Base-by-base conservation (phyloP, 1,140 invertebrate genomes). In the Dinothrombium tinctorium region DNA sequence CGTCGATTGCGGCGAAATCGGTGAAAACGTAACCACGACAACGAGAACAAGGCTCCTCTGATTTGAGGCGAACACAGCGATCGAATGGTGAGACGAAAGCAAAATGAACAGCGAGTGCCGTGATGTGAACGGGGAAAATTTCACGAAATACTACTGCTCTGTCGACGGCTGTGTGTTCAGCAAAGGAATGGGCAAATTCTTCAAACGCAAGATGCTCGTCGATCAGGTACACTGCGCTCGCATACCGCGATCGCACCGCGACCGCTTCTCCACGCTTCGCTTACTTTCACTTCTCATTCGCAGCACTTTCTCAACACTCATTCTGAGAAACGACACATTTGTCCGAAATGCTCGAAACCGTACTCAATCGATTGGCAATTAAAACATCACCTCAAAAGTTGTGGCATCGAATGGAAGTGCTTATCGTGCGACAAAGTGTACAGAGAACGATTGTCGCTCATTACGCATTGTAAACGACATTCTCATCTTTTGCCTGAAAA, bases 311-410 rank as follows among this genome's bases (percentile, higher is more conserved):
- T 35, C 4, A 35, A 35, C 12, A 20, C 17, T 35, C 33, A 35
- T 17, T 35, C 33, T 35, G 33, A 35, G 15, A 4, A 21, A 35
- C 19, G 22, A 17, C 22, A 19, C 20, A 8, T 20, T 20, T 35
- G 33, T 17, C 17, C 17, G 11, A 35, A 35, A 20, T 35, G 33
- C 15, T 11, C 19, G 3, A 35, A 35, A 35, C 4, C 17, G 11
- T 35, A 35, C 19, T 40, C 41, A 9, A 25, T 46, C 15, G 40
- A 46, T 20, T 46, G 41, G 41, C 44, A 46, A 22, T 24, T 46
- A 29, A 43, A 37, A 33, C 38, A 42, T 42, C 44, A 46, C 17
- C 8, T 15, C 9, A 46, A 46, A 33, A 37, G 17, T 15, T 46
- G 44, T 33, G 44, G 44, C 21, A 12, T 20, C 17, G 11, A 37